Evolutionary conservation across 2,113 vertebrate genomes (phyloP), one percentile per base, ranked within the genome.

Genomic region (Columbina picui): DNA sequence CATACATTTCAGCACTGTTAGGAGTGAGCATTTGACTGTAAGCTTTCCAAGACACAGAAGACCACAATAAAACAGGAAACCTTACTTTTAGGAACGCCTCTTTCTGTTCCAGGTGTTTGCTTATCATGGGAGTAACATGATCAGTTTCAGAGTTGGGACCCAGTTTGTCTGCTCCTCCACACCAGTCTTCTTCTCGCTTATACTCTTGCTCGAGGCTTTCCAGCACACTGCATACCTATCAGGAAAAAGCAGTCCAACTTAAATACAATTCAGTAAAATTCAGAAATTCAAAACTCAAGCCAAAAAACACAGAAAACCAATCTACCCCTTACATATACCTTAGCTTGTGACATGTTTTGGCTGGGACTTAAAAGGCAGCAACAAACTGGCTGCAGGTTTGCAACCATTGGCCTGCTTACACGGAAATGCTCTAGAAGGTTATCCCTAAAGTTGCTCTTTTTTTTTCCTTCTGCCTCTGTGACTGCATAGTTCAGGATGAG

Each of bases 191-290:
- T 80, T 99, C 99, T 74, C 99, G 96, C 94, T 99, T 99, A 69
- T 99, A 99, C 91, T 99, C 99, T 95, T 99, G 99, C 89, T 99
- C 99, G 94, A 99, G 97, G 97, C 99, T 99, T 96, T 99, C 99
- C 65, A 99, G 96, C 39, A 99, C 99, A 9, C 99, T 99, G 96
- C 99, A 99, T 20, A 99, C 99, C 99, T 99, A 89, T 6, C 27
- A 38, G n/a, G 41, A 49, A 71, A 53, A 32, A 89, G 19, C 5
- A 45, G 14, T 47, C 22, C 47, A 74, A 60, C 15, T 59, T 2
- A 0, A 59, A 47, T 32, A 15, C 21, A 52, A 49, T 38, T 73
- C 45, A 76, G 3, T 9, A 34, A 38, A 17, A 94, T 45, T 45
- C 36, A 84, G 61, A 50, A 70, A 70, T 19, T 36, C 7, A 47